Evolutionary conservation across 1,140 invertebrate species (phyloP), one percentile per base, ranked within the genome.

Genomic region (Anastatus disparis): DNA sequence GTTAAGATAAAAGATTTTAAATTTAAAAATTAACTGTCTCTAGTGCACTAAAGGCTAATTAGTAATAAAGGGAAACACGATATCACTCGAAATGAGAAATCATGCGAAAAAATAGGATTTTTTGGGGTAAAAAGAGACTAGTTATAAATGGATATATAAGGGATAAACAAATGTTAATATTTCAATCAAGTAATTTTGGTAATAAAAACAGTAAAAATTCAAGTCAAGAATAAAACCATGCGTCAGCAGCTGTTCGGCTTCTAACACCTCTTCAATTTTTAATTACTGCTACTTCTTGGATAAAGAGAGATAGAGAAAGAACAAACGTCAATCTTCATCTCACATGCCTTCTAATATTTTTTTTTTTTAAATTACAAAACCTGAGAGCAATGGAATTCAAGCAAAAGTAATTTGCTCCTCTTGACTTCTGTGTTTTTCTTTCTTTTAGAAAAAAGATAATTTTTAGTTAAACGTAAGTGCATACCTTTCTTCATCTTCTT

Each of bases 401-500:
- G 61, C 59, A 35, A 56, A 38, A 7, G 13, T 61, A 40, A n/a
- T 53, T 59, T 29, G 26, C 31, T 53, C 58, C n/a, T 44, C 8
- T 62, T 24, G 29, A 40, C 38, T 29, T n/a, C 4, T 46, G n/a
- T 40, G 38, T 26, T 50, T 31, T 68, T 50, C n/a, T n/a, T n/a
- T n/a, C n/a, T n/a, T n/a, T n/a, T n/a, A n/a, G n/a, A n/a, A n/a
- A n/a, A n/a, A n/a, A n/a, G n/a, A n/a, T n/a, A n/a, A n/a, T 31
- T 31, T 9, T n/a, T 48, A n/a, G 2, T 58, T 58, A 53, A 48
- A 26, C 27, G 3, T 48, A 48, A 74, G 69, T 59, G 76, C 87
- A 84, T 89, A 95, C 94, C 94, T 91, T 96, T 97, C 82, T 96
- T 95, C 90, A 94, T 93, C 84, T 97, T 95, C 85, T 97, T 96